Percentiles rank a stretch among this genome's conserved stretches.
phyloP scores from a whole-genome alignment of 2,113 vertebrate genomes.

The Psammodynastes pulverulentus region DNA sequence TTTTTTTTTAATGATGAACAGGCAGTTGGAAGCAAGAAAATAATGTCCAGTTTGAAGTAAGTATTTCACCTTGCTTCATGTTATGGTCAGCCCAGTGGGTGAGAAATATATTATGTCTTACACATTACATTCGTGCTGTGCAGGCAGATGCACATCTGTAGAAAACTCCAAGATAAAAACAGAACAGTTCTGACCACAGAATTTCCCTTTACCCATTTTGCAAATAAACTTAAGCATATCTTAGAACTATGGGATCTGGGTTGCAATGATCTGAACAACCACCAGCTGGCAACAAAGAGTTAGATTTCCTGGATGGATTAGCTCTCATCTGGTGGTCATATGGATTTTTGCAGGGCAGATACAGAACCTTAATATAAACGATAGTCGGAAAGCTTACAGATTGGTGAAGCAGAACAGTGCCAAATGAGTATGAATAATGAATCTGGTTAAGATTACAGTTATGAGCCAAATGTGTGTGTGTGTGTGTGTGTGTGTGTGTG shows the following conservation, averaged over 20 bases:
- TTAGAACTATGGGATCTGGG: not conserved
- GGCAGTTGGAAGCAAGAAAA: not conserved
- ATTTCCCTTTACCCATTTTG: not conserved
- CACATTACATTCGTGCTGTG: not conserved
- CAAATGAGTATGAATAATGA: not conserved
- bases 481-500: not conserved
- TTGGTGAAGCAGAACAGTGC: not conserved
- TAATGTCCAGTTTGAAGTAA: not conserved
- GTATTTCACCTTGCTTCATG: not conserved
- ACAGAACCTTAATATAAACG: not conserved
- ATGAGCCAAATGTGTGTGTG: not conserved
- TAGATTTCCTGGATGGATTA: not conserved
- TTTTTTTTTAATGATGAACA: not conserved
- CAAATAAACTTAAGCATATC: not conserved
- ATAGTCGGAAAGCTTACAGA: not conserved
- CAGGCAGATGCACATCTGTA: constrained; percentile 10
- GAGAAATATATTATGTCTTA: not conserved
- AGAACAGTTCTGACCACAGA: not conserved
- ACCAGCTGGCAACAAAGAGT: not conserved
- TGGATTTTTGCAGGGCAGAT: not conserved
- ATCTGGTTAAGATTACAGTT: not conserved
- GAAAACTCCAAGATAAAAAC: not conserved
- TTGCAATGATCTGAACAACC: not conserved
- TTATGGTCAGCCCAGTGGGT: not conserved
- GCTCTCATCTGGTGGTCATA: not conserved